These are phyloP conservation scores for Tupiocoris notatus DNA, from an alignment of 2,888 invertebrate genomes.

Conservation along the genomic window DNA sequence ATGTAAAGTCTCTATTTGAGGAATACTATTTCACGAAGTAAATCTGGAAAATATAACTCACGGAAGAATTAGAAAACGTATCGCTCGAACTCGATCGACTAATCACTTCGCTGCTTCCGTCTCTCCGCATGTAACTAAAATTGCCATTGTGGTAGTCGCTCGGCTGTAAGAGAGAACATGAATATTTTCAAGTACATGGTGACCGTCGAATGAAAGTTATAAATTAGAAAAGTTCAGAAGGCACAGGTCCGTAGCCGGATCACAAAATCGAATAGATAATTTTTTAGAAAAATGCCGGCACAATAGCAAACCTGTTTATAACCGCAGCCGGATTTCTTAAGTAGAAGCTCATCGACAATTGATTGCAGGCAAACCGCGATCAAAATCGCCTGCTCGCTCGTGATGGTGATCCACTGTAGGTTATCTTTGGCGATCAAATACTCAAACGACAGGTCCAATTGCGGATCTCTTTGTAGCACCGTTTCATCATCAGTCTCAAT, in stretches of 20 bases:
- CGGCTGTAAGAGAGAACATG: conserved; percentile 48
- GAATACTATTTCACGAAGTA: no score
- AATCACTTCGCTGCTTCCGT: conserved; percentile 64
- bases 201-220: no score
- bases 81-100: conserved; percentile 47
- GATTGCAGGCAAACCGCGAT: conserved; percentile 92
- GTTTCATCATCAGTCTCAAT: conserved; percentile 47
- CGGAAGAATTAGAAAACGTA: conserved; percentile 45
- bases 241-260: no score
- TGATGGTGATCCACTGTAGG: conserved; percentile 89
- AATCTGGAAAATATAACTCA: conserved; percentile 55
- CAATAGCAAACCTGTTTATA: conserved; percentile 55
- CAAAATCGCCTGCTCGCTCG: conserved; percentile 87
- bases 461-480: conserved; percentile 54
- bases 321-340: conserved; percentile 66
- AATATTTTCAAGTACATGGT: neutral
- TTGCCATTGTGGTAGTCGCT: conserved; percentile 49
- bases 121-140: conserved; percentile 71
- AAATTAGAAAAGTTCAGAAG: no score
- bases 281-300: no score
- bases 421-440: conserved; percentile 89
- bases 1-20: no score
- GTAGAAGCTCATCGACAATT: conserved; percentile 89
- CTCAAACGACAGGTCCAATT: conserved; percentile 84
- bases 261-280: neutral